Evolutionary conservation across 2,797 vertebrate genomes (phyloP), one percentile per base, ranked within the genome.

Genomic region (Furcifer pardalis): DNA sequence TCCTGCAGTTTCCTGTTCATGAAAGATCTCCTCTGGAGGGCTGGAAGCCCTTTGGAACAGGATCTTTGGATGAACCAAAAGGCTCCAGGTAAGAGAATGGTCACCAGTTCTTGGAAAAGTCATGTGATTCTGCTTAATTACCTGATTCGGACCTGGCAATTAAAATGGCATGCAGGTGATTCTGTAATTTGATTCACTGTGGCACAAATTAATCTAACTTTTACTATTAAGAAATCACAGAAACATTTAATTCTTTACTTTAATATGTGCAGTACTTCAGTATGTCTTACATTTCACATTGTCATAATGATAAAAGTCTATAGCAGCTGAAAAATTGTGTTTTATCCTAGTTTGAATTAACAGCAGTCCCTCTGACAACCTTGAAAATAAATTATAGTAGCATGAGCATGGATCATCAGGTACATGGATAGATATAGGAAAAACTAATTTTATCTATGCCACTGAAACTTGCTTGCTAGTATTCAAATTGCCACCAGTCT

Each of bases 331-430:
- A 65, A 65, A 44, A 49, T 15, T 5, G 12, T 6, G 5, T 69
- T 35, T 30, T 10, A 69, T 37, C 10, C 7, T 13, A 25, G 74
- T 76, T 84, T 19, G 72, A 65, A 32, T 52, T 77, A 84, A 62
- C 35, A 9, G 9, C 79, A 91, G 86, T 15, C 37, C 13, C 63
- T 88, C 37, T 12, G 88, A 82, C 85, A 87, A 87, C 75, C 69
- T 1, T 32, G 66, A 60, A 87, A 86, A 88, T 65, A 88, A 89
- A 86, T 42, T 78, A 82, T 84, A 76, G 44, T 0, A 87, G 30
- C 2, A 1, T 66, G 72, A 74, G 17, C 2, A 32, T 74, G 7
- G 21, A 63, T 30, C n/a, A 71, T 56, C 7, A 52, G 32, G 19
- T 40, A 13, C 27, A n/a, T 44, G 62, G 12, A 46, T 44, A 52